Evolutionary conservation across 2,113 vertebrate species (phyloP), one percentile per base, ranked within the genome.

Genomic region (Ptyas mucosa): DNA sequence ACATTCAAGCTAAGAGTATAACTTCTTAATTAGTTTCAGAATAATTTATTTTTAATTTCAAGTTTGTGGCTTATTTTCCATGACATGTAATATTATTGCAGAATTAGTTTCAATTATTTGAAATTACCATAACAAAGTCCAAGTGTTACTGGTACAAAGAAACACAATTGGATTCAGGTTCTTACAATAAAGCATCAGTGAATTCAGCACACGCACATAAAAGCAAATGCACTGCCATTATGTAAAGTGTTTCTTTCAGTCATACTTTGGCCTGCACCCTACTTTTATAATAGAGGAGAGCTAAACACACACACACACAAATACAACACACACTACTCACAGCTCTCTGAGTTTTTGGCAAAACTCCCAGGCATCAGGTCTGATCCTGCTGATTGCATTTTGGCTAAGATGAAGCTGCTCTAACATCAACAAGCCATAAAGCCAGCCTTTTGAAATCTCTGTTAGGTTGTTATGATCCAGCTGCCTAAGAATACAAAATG

Each of bases 381-480:
- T 98, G 97, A 99, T 99, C 97, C 98, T 98, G 98, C 94, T 98
- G 98, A 99, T 98, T 98, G 98, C 96, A 96, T 99, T 99, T 96
- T 99, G 98, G 97, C 98, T 97, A 93, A 99, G 99, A 97, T 99
- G 98, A 91, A 99, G 99, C 52, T 99, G 98, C 97, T 99, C 98
- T 94, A 99, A 98, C 97, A 98, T 98, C 96, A 98, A 97, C 96
- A 99, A 98, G 91, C 99, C 99, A 39, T 99, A 99, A 91, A 99
- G 98, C 99, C 99, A 99, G 95, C 99, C 99, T 95, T 99, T 99
- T 94, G 98, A 99, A 93, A 99, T 98, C 97, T 99, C 99, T 51
- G 99, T 99, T 94, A 99, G 97, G 97, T 99, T 99, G 98, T 99
- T 99, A 97, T 98, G 98, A 97, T 99, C 98, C 97, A 99, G 97